A percentile compares a stretch with the other conserved stretches of the same genome.
phyloP scores from a whole-genome alignment of 2,113 vertebrate species.

The Aramus guarauna region DNA sequence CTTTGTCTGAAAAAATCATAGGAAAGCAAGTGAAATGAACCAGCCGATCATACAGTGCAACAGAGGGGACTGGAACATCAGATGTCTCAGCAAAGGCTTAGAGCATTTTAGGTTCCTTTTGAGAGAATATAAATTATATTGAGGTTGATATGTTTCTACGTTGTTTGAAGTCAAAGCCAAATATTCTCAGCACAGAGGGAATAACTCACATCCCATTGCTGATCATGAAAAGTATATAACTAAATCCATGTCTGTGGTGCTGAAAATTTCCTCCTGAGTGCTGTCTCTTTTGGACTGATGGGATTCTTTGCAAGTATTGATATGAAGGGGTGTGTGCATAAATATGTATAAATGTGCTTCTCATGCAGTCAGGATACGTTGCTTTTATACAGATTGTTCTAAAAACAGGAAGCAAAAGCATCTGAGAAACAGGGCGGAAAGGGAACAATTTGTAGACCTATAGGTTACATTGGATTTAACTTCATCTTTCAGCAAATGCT shows the following conservation, averaged over 20 bases:
- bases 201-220: neutral
- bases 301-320: neutral
- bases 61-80: conserved; percentile 32
- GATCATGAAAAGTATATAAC: neutral
- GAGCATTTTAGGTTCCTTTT: conserved; percentile 52
- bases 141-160: conserved; percentile 9
- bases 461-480: conserved; percentile 43
- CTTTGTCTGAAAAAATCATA: conserved; percentile 59
- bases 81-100: conserved; percentile 40
- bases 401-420: neutral
- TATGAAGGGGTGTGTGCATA: neutral
- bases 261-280: conserved; percentile 25
- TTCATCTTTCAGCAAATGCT: conserved; percentile 50
- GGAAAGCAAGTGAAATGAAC: conserved; percentile 31
- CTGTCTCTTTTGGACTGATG: conserved; percentile 1
- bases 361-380: neutral
- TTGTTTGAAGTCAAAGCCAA: conserved; percentile 46
- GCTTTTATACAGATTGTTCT: neutral
- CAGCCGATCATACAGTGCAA: neutral
- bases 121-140: conserved; percentile 46
- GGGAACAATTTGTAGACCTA: neutral
- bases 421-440: neutral
- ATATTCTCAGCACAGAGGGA: conserved; percentile 9
- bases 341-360: neutral
- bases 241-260: conserved; percentile 8